Conservation (phyloP, 2,113 vertebrate species). For the Taxidea taxus region DNA sequence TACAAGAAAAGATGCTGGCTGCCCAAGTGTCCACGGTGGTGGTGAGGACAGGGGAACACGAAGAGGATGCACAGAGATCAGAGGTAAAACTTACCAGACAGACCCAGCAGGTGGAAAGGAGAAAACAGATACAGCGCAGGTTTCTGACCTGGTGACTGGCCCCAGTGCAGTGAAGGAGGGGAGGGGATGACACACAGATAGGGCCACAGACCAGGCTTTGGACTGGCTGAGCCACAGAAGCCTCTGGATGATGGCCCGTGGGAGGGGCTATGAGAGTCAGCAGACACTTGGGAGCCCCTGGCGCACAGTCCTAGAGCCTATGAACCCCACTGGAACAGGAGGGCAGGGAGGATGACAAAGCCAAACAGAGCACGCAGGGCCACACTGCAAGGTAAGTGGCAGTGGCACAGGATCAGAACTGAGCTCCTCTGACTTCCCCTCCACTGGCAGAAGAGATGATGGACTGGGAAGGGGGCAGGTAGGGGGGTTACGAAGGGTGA, state of each 20-base stretch:
- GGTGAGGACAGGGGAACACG: background rate
- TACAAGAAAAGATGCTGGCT: background rate
- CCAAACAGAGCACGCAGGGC: background rate
- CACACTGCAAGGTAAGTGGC: background rate
- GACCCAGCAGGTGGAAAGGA: background rate
- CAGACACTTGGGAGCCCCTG: background rate
- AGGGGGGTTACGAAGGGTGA: background rate
- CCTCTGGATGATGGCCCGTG: background rate
- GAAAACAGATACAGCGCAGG: background rate
- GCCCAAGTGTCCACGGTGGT: too few relatives aligned
- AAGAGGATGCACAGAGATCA: background rate
- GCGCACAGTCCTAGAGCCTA: background rate
- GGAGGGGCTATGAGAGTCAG: background rate
- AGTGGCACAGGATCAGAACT: background rate
- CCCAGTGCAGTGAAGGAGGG: background rate
- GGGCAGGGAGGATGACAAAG: background rate
- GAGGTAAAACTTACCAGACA: background rate
- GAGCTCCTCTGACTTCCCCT: background rate
- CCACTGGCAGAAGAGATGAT: background rate
- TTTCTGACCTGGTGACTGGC: background rate
- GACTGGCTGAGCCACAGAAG: background rate
- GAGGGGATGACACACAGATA: background rate
- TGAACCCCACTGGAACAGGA: background rate
- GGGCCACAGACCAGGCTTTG: background rate
- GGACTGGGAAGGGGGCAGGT: accelerated